phyloP scores from a whole-genome alignment of 2,113 vertebrate species.

The Myrmophylax atrothorax region DNA sequence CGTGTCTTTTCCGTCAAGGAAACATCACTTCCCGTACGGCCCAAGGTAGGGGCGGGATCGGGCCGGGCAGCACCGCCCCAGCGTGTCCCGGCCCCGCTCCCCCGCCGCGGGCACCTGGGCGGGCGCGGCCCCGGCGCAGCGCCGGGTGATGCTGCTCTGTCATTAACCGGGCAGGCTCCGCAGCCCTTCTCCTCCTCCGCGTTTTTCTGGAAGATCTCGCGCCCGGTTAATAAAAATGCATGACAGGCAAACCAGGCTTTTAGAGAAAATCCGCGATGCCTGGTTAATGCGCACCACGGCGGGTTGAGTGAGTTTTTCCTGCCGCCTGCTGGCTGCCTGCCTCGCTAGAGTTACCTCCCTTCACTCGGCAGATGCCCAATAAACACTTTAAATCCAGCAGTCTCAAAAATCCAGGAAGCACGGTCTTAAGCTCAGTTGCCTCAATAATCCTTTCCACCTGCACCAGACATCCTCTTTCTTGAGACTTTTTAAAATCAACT shows the following conservation, averaged over 20 bases:
- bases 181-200: neutral
- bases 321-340: neutral
- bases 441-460: neutral
- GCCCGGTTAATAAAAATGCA: rapidly evolving
- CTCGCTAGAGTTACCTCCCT: neutral
- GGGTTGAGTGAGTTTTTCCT: neutral
- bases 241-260: neutral
- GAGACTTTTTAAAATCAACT: neutral
- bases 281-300: rapidly evolving
- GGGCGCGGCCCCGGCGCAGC: neutral
- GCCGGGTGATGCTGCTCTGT: neutral
- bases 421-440: neutral
- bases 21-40: conserved; percentile 60
- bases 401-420: neutral
- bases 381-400: neutral
- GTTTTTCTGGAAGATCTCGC: neutral
- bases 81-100: neutral
- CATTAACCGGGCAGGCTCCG: rapidly evolving
- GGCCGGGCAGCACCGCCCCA: neutral
- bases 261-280: neutral
- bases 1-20: conserved; percentile 17
- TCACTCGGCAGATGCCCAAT: neutral
- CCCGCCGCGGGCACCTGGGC: neutral
- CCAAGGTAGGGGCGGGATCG: neutral
- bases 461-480: neutral